Evolutionary conservation across 2,888 invertebrate genomes (phyloP), one percentile per base, ranked within the genome.

Genomic region (Nymphalis urticae): DNA sequence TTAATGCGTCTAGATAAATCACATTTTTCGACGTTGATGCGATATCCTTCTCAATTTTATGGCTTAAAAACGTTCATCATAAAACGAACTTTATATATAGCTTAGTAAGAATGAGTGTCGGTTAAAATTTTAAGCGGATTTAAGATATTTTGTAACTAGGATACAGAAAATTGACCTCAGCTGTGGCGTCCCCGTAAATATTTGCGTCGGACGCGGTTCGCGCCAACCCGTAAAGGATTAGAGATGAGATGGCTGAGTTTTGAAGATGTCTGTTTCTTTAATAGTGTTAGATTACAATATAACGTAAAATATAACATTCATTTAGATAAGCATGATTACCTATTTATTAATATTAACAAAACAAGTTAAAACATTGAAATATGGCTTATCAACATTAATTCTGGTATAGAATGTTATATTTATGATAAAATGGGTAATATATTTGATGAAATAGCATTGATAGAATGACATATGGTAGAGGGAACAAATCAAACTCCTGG

Each of bases 91-190:
- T 64, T 82, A 75, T 51, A 0, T 0, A 16, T 13, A 19, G 0
- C 0, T 0, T 0, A 0, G 5, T 75, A 82, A 67, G 65, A 78
- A 72, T 67, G 66, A 61, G 64, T 77, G 77, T 81, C 6, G 63
- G 2, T 32, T 68, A 56, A 1, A 10, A 1, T 27, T 53, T 1
- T 6, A 7, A 6, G 27, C 27, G 70, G 56, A 73, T 79, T 80
- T 85, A 72, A 17, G 78, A 64, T 75, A 69, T 86, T 87, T 82
- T 77, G 50, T 68, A 16, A 60, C 56, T 75, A 73, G 50, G 68
- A 21, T 32, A 64, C 68, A 70, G 79, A 85, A 91, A 90, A 91
- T 90, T 91, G 90, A 91, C 92, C 91, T 91, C 89, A 87, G 89
- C 83, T 86, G 87, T 84, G 82, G 83, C 82, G 85, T 83, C 82